These are phyloP conservation scores for Chionoecetes opilio DNA, from an alignment of 1,140 invertebrate genomes.

Conservation along the genomic window DNA sequence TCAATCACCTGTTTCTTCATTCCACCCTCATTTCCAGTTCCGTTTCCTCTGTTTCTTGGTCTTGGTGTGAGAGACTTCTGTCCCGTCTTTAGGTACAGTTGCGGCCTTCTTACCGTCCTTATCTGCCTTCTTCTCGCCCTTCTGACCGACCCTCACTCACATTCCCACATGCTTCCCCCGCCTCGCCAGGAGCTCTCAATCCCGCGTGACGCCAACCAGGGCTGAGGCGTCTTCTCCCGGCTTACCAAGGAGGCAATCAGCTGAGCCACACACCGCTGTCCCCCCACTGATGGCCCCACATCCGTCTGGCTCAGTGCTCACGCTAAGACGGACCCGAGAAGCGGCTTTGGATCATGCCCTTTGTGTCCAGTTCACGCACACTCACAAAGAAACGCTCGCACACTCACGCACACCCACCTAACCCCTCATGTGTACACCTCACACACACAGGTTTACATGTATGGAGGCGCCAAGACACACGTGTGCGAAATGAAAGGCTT, in stretches of 20 bases:
- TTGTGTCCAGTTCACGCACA: not conserved
- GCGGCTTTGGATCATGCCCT: not conserved
- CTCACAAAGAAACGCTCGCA: conserved; percentile 15
- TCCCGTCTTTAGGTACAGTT: too few relatives aligned
- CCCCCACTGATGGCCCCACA: not conserved
- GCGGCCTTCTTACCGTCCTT: too few relatives aligned
- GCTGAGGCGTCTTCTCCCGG: too few relatives aligned
- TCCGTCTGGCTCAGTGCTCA: conserved; percentile 12
- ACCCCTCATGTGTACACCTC: not conserved
- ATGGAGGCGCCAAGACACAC: too few relatives aligned
- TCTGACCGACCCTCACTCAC: not conserved
- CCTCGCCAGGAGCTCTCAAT: not conserved
- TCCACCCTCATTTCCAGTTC: too few relatives aligned
- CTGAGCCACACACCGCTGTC: not conserved
- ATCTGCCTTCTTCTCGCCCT: not conserved
- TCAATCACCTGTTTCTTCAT: too few relatives aligned
- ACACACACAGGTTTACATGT: not conserved
- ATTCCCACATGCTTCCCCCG: not conserved
- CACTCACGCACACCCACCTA: not conserved
- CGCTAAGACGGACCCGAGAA: conserved; percentile 24
- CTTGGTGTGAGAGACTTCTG: too few relatives aligned
- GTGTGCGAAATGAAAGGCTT: not conserved
- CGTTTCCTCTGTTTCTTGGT: too few relatives aligned
- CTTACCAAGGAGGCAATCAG: conserved; percentile 4
- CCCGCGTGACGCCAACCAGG: not conserved